Evolutionary conservation across 2,888 invertebrate genomes (phyloP).

Genomic region (Drosophila melanosoma): DNA sequence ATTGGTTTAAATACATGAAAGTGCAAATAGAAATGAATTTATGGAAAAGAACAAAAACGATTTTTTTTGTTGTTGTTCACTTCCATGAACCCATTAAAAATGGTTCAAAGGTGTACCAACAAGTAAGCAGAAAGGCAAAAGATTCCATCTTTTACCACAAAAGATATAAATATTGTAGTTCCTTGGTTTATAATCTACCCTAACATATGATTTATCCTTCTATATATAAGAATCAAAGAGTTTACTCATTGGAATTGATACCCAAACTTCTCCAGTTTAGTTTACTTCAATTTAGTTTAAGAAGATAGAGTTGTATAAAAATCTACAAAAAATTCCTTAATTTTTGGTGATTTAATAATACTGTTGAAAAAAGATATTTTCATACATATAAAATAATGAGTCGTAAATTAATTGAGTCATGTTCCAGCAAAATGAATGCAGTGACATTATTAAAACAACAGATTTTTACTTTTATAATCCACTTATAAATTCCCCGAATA

Average conservation of each 20-base stretch:
- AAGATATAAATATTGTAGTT: background rate
- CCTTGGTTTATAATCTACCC: background rate
- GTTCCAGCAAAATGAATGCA: background rate
- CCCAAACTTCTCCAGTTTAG: no score
- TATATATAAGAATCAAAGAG: no score
- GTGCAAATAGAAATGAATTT: background rate
- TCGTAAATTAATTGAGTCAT: background rate
- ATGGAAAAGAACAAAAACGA: background rate
- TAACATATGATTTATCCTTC: background rate
- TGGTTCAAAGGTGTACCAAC: background rate
- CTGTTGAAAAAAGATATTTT: background rate
- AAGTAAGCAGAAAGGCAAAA: background rate
- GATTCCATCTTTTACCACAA: background rate
- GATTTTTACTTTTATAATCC: slow-evolving; percentile 6
- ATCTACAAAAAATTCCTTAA: background rate
- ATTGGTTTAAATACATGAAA: background rate
- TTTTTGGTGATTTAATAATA: background rate
- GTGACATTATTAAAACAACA: background rate
- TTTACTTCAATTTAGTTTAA: background rate
- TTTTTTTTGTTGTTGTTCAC: background rate
- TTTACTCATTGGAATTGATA: no score
- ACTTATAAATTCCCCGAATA: background rate
- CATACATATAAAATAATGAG: background rate
- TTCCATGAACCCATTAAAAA: background rate
- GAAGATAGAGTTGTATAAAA: background rate